Evolutionary conservation across 2,797 vertebrate species (phyloP), one percentile per base, ranked within the genome.

Genomic region (Dromococcyx pavoninus): DNA sequence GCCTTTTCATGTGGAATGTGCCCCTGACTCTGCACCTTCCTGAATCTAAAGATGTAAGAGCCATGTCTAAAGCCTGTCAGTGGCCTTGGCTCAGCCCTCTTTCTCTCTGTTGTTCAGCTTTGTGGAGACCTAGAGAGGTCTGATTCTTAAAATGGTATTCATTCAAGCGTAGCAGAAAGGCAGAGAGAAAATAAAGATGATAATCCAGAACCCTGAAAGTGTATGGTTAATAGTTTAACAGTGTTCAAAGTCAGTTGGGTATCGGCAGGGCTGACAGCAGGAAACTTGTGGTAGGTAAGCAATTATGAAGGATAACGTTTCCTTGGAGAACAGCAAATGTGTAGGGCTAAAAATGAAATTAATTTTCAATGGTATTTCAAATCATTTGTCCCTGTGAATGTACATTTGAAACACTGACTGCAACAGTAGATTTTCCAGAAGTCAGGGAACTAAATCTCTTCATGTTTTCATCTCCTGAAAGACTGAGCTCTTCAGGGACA

Each of bases 11-110:
- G 9, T 50, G 54, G 16, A 22, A 46, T 7, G 9, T 28, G 8
- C 1, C 22, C 6, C 12, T 53, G 4, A 33, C 14, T 75, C 12
- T 19, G 21, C 25, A 25, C 21, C 50, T 57, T 71, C 53, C 16
- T 19, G 46, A 72, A n/a, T 33, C 19, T 58, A 13, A 72, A 66
- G 0, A 19, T 21, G 30, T 13, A 64, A 71, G 9, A 43, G 11
- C 23, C 16, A 23, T 65, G 33, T 25, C 24, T 21, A 17, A 9
- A 33, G 18, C 15, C 23, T 54, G 44, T 10, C 0, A 0, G 7
- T 53, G 66, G 5, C 50, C 37, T 60, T 66, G 37, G 19, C 62
- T 86, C 17, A 6, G 32, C 32, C 48, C 7, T 58, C n/a, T 56
- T 41, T 41, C 30, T 90, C 18, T 30, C 32, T 77, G 21, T 61